phyloP scores from a whole-genome alignment of 2,797 vertebrate species.

The Phrynocephalus forsythii region DNA sequence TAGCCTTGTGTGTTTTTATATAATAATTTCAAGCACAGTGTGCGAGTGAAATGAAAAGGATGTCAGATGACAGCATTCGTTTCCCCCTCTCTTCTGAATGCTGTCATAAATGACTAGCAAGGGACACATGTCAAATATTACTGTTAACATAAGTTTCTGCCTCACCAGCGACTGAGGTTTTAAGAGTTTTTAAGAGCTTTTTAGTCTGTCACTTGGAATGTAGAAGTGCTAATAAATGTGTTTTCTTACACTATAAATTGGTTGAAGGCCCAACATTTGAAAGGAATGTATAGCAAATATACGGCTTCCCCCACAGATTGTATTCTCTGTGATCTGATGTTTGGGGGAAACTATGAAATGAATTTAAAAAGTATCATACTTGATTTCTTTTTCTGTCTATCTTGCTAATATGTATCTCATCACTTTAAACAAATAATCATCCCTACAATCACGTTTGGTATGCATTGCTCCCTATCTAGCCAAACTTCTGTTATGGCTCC shows the following conservation, averaged over 20 bases:
- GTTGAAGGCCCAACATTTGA: slow-evolving; percentile 11
- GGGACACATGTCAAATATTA: neutral
- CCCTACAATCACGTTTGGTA: neutral
- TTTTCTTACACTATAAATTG: slow-evolving; percentile 22
- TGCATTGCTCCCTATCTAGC: neutral
- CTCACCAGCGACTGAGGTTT: neutral
- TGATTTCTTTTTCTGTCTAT: neutral
- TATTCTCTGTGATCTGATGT: neutral
- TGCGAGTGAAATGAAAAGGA: slow-evolving; percentile 14
- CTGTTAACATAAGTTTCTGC: slow-evolving; percentile 13
- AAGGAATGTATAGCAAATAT: neutral
- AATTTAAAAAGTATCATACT: neutral
- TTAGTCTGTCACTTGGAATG: slow-evolving; percentile 22
- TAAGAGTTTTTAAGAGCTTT: slow-evolving; percentile 12
- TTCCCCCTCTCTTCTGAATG: neutral
- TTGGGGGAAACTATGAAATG: neutral
- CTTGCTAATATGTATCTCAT: neutral
- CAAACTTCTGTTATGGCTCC: neutral
- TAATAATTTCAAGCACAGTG: slow-evolving; percentile 14
- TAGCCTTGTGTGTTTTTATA: slow-evolving; percentile 13
- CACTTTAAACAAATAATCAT: neutral
- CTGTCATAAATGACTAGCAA: slow-evolving; percentile 19
- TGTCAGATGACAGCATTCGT: neutral
- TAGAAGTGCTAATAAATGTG: slow-evolving; percentile 41
- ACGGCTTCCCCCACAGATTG: slow-evolving; percentile 13